These are phyloP conservation scores for Drosophila neonasuta DNA, from an alignment of 2,888 invertebrate species.

Conservation along the genomic window DNA sequence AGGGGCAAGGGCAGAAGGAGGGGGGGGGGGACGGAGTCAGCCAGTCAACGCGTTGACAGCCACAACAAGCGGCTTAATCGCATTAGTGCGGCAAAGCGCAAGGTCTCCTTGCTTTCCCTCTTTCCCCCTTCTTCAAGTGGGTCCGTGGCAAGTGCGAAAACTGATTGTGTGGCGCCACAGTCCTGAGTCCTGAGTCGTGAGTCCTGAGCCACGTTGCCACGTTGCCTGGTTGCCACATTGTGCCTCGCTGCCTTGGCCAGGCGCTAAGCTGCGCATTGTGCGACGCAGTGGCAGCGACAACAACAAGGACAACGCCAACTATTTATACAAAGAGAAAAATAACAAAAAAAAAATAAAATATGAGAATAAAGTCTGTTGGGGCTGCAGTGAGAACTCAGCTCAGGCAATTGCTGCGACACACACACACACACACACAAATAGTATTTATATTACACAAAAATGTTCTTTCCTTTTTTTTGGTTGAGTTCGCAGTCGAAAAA, in stretches of 20 bases:
- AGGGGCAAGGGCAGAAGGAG: not conserved
- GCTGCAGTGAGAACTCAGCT: slow-evolving; percentile 41
- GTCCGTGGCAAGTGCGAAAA: slow-evolving; percentile 69
- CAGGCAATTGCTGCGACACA: slow-evolving; percentile 62
- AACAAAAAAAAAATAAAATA: slow-evolving; percentile 36
- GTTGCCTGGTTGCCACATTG: slow-evolving; percentile 18
- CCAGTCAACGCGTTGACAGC: slow-evolving; percentile 79
- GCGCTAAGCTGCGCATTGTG: slow-evolving; percentile 70
- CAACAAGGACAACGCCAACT: slow-evolving; percentile 54
- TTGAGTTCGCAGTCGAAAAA: slow-evolving; percentile 19
- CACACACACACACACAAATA: slow-evolving; percentile 43
- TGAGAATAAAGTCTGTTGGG: slow-evolving; percentile 35
- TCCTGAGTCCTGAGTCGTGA: slow-evolving; percentile 9
- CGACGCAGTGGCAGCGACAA: slow-evolving; percentile 36
- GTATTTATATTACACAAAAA: slow-evolving; percentile 74
- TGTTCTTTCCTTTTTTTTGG: slow-evolving; percentile 41
- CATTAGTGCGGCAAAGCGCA: slow-evolving; percentile 67
- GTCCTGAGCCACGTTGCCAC: slow-evolving; percentile 29
- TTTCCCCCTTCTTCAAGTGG: slow-evolving; percentile 5
- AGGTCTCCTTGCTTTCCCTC: slow-evolving; percentile 19
- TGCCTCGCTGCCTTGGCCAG: slow-evolving; percentile 16
- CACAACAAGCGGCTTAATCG: slow-evolving; percentile 80
- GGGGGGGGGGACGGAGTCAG: slow-evolving; percentile 40
- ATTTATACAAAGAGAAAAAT: slow-evolving; percentile 69
- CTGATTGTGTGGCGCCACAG: slow-evolving; percentile 69